Evolutionary conservation across 2,113 vertebrate species (phyloP).

Genomic region (Equus przewalskii): DNA sequence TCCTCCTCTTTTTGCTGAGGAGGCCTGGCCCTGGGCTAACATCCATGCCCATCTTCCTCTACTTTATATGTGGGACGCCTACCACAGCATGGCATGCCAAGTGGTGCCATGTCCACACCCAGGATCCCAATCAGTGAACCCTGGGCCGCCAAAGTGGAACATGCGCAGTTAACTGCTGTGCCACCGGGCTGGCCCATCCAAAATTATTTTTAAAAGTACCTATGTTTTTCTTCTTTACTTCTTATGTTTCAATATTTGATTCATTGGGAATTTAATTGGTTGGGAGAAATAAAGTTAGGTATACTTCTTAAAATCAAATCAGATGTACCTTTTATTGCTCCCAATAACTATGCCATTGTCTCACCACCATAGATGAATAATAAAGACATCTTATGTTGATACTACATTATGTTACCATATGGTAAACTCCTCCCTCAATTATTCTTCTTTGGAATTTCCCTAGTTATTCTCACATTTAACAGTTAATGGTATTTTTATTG

Average conservation of each 20-base stretch:
- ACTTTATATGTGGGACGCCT: too few relatives aligned
- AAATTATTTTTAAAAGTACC: constrained; percentile 13
- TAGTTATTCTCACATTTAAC: not conserved
- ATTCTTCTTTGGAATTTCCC: not conserved
- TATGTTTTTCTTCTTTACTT: not conserved
- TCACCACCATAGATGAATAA: not conserved
- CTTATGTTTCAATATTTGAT: not conserved
- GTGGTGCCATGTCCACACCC: too few relatives aligned
- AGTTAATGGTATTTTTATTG: not conserved
- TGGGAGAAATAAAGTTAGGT: not conserved
- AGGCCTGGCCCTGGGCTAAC: too few relatives aligned
- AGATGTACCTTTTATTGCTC: not conserved
- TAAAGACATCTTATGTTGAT: not conserved
- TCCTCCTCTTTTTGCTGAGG: too few relatives aligned
- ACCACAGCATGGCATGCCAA: too few relatives aligned
- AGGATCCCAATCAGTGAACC: too few relatives aligned
- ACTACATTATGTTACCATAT: not conserved
- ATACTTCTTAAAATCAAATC: not conserved
- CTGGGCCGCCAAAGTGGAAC: too few relatives aligned
- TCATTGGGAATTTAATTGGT: constrained; percentile 36
- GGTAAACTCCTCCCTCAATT: not conserved
- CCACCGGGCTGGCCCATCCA: too few relatives aligned
- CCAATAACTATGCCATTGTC: not conserved
- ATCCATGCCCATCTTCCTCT: too few relatives aligned
- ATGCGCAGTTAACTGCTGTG: too few relatives aligned